Percentiles rank a stretch among this genome's conserved stretches.
Conservation (phyloP, 2,113 vertebrate genomes). For the Gallinago undulata region DNA sequence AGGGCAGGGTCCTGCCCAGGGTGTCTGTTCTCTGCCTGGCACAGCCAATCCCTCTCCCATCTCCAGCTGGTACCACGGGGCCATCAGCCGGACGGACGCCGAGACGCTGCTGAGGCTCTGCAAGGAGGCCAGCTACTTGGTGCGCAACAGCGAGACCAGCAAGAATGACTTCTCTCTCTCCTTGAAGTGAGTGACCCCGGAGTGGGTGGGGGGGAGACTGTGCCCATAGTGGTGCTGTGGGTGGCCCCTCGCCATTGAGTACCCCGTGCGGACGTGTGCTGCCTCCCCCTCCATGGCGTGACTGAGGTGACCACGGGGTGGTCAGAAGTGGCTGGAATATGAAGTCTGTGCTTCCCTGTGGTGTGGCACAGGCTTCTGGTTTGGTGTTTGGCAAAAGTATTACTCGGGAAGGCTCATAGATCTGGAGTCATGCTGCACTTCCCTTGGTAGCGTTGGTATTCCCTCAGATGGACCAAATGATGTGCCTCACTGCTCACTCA, state of each 20-base stretch:
- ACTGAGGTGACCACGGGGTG: accelerated
- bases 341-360: neutral
- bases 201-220: accelerated
- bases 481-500: neutral
- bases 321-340: neutral
- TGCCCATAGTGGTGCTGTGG: neutral
- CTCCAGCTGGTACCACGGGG: conserved; percentile 95
- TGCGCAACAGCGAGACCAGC: conserved; percentile 98
- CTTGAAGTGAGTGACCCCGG: conserved; percentile 87
- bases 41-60: neutral
- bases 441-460: neutral
- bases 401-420: neutral
- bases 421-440: neutral
- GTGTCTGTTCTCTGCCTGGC: neutral
- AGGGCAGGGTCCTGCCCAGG: neutral
- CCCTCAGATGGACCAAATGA: neutral
- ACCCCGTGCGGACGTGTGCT: accelerated
- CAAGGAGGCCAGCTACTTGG: conserved; percentile 97
- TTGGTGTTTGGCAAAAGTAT: neutral
- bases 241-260: neutral
- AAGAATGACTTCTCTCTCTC: conserved; percentile 98
- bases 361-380: neutral
- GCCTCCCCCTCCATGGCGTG: accelerated
- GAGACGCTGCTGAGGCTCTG: conserved; percentile 94
- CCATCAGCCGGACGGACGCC: conserved; percentile 93